Evolutionary conservation across 2,797 vertebrate genomes (phyloP).

Genomic region (Danio jaintianensis): DNA sequence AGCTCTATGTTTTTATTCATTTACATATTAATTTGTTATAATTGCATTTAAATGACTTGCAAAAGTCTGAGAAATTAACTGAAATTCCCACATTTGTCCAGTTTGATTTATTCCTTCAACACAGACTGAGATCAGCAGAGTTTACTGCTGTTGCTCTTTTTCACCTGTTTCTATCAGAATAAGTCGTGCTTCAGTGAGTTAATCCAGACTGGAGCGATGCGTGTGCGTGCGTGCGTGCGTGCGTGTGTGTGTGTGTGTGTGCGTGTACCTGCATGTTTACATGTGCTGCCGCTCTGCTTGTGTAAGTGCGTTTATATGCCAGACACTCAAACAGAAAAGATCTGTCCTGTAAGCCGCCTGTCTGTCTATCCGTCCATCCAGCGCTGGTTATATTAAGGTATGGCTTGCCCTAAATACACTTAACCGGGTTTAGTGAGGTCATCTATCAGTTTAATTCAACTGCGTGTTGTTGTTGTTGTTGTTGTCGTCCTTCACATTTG

Average conservation of each 20-base stretch:
- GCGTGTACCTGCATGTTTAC: slow-evolving; percentile 26
- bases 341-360: slow-evolving; percentile 77
- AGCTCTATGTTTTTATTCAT: too few relatives aligned
- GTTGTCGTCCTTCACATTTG: slow-evolving; percentile 39
- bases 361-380: slow-evolving; percentile 76
- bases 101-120: too few relatives aligned
- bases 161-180: slow-evolving; percentile 24
- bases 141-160: slow-evolving; percentile 9
- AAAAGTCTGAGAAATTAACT: neutral
- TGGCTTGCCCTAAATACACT: slow-evolving; percentile 79
- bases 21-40: too few relatives aligned
- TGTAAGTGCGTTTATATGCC: slow-evolving; percentile 75
- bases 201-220: slow-evolving; percentile 1
- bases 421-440: slow-evolving; percentile 62
- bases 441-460: slow-evolving; percentile 51
- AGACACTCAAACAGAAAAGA: slow-evolving; percentile 77
- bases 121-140: neutral
- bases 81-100: neutral
- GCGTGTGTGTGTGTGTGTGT: slow-evolving; percentile 24
- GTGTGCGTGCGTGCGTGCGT: slow-evolving; percentile 16
- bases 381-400: slow-evolving; percentile 75
- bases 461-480: slow-evolving; percentile 11
- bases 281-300: slow-evolving; percentile 46
- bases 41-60: too few relatives aligned
- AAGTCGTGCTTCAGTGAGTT: slow-evolving; percentile 21